Evolutionary conservation across 2,888 invertebrate species (phyloP), one percentile per base, ranked within the genome.

Genomic region (Thumatha senex): DNA sequence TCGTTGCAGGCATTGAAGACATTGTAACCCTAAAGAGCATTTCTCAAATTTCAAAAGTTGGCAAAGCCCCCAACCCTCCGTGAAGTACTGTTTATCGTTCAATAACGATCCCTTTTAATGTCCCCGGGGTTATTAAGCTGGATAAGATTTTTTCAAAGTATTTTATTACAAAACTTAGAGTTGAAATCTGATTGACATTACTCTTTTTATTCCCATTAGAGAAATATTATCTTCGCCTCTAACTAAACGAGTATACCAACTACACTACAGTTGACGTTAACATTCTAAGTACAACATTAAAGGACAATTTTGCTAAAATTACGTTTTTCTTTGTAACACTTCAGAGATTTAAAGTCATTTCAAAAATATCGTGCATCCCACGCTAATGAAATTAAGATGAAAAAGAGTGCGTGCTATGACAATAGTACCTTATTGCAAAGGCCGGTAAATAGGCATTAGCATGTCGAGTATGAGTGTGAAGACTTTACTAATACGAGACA

Each of bases 331-430:
- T 67, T 55, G 54, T 54, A 52, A 50, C 58, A 41, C 62, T 51
- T 48, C 34, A 54, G 63, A 56, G 63, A 66, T 61, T 66, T 59
- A 66, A 60, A 67, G 61, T 59, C 59, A 48, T 51, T 54, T 54
- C 60, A 54, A 66, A 44, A 68, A 58, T 58, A 51, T 51, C 52
- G 36, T 48, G 50, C 51, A 63, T 58, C 61, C 62, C 69, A 52
- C 63, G 70, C 74, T 76, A 79, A 78, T 78, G 74, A 75, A 79
- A 79, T 79, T 78, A 77, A 69, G 75, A 76, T 78, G 70, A 70
- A 72, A 75, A 77, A 71, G 73, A 74, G 74, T n/a, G n/a, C n/a
- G n/a, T n/a, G n/a, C n/a, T n/a, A n/a, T n/a, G n/a, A n/a, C n/a
- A n/a, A n/a, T n/a, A n/a, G n/a, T n/a, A n/a, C n/a, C n/a, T n/a